phyloP scores from a whole-genome alignment of 2,113 vertebrate species.

The Hippocampus mohnikei region DNA sequence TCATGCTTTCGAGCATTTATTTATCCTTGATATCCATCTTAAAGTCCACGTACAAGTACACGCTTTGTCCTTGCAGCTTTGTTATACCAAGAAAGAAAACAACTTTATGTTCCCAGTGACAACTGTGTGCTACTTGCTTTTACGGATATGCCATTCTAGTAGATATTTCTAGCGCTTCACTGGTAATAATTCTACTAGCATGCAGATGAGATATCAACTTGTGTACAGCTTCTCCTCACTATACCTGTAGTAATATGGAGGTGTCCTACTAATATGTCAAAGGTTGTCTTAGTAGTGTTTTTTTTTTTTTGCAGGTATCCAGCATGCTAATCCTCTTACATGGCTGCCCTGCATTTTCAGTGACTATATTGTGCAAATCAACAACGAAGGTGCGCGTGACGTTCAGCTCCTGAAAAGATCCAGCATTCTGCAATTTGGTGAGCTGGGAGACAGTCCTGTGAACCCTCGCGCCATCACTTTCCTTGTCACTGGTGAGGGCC shows the following conservation, averaged over 20 bases:
- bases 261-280: background rate
- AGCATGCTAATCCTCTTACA: slow-evolving; percentile 29
- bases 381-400: slow-evolving; percentile 28
- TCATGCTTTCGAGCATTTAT: background rate
- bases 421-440: slow-evolving; percentile 69
- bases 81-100: background rate
- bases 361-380: slow-evolving; percentile 48
- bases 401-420: slow-evolving; percentile 41
- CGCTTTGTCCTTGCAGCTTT: background rate
- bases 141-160: background rate
- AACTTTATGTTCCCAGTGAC: background rate
- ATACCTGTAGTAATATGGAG: background rate
- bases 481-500: slow-evolving; percentile 60
- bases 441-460: slow-evolving; percentile 52
- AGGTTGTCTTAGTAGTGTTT: background rate
- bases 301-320: slow-evolving; percentile 30
- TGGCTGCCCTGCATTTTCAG: slow-evolving; percentile 70
- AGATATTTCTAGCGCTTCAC: background rate
- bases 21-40: background rate
- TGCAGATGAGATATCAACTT: background rate
- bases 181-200: background rate
- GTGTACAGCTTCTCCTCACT: background rate
- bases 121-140: background rate
- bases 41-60: background rate
- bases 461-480: slow-evolving; percentile 65